Base-by-base conservation (phyloP, 2,888 invertebrate species). In the Lepidonotus clava region DNA sequence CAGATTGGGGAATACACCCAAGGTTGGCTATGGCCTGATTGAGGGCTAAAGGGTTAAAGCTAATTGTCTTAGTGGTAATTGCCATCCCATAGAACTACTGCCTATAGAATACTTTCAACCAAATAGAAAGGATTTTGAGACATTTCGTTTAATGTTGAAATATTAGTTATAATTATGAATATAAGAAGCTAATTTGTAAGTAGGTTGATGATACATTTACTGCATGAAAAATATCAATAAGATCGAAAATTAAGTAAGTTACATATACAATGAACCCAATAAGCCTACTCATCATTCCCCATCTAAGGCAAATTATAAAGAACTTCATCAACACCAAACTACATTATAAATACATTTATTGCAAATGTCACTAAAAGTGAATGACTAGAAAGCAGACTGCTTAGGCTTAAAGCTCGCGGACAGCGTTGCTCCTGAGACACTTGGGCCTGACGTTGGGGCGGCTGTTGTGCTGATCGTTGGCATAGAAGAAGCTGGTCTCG, bases 381-480 rank as follows among this genome's bases (percentile, higher is more conserved):
- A 28, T 61, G 61, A n/a, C 24, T 11, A 61, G 11, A 61, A 11
- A 28, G 28, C 21, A 28, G 61, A 28, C 11, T 24, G 28, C 2
- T 5, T 11, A 28, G 36, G 28, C 36, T 41, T 83, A 83, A 2
- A 83, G 14, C 21, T 38, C 51, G 18, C 41, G 51, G 21, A 83
- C 83, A 83, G 83, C 83, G 28, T 24, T 24, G 18, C 32, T 28
- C 41, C 46, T 41, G 46, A 83, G 51, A 41, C 83, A 83, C 40
- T 28, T 83, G 51, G 83, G 41, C 24, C 41, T 1, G 1, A 83
- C 46, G 46, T 83, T 83, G 36, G 83, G 83, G 32, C 28, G 83
- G 24, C n/a, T n/a, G 41, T 83, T 51, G 51, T 83, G 83, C 40
- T 83, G 83, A 18, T 83, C 51, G 6, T 41, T 41, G 83, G 83